Conservation (phyloP, 2,113 vertebrate genomes). For the Oncorhynchus nerka region DNA sequence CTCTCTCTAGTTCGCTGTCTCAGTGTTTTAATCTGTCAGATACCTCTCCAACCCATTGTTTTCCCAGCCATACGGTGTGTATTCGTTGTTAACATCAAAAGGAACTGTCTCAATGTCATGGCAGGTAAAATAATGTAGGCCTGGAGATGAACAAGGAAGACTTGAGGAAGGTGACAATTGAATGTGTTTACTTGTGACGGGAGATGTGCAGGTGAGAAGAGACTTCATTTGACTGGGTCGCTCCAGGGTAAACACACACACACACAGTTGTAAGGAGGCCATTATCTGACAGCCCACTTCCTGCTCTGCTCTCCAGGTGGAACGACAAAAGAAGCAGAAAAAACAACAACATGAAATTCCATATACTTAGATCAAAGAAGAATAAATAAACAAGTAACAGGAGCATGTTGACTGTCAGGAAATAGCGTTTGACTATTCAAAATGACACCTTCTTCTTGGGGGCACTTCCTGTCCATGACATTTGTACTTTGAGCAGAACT, state of each 20-base stretch:
- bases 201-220: conserved; percentile 33
- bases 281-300: conserved; percentile 31
- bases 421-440: neutral
- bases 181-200: conserved; percentile 45
- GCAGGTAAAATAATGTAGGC: neutral
- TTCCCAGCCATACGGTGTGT: conserved; percentile 43
- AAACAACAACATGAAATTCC: conserved; percentile 35
- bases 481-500: neutral
- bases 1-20: neutral
- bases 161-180: conserved; percentile 58
- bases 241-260: conserved; percentile 45
- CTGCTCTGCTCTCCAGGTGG: conserved; percentile 7
- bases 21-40: conserved; percentile 58
- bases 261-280: conserved; percentile 51
- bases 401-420: neutral
- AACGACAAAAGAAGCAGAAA: neutral
- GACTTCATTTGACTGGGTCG: conserved; percentile 35
- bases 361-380: conserved; percentile 10
- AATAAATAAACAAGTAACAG: neutral
- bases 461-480: neutral
- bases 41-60: conserved; percentile 35
- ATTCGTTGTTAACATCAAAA: conserved; percentile 46
- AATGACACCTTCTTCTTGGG: neutral
- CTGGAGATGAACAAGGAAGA: conserved; percentile 31
- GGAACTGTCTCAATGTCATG: conserved; percentile 28